These are phyloP conservation scores for Phymatocera aterrima DNA, from an alignment of 2,888 invertebrate genomes.

Conservation along the genomic window DNA sequence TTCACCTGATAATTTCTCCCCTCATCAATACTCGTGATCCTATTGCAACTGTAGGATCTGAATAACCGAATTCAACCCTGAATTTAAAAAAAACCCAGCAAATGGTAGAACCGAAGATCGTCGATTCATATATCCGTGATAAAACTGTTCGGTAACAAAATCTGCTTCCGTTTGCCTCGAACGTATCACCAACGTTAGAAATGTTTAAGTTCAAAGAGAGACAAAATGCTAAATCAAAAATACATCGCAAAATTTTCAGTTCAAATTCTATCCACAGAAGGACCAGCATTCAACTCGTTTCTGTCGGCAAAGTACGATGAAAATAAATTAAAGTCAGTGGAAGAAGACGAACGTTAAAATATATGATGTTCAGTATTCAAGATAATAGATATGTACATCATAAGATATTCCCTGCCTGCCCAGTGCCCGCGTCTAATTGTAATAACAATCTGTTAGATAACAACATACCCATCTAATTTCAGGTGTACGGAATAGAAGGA, in stretches of 20 bases:
- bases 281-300: not conserved
- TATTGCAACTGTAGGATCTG: not conserved
- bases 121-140: not conserved
- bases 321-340: not conserved
- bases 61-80: not conserved
- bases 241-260: not conserved
- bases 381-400: not conserved
- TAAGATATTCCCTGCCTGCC: no score
- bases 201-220: no score
- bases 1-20: no score
- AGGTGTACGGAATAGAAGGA: conserved; percentile 39
- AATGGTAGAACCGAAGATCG: not conserved
- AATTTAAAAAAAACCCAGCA: not conserved
- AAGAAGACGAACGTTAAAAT: not conserved
- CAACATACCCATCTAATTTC: not conserved
- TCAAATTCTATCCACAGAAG: no score
- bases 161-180: no score
- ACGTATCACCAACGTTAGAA: no score
- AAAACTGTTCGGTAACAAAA: not conserved
- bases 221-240: no score
- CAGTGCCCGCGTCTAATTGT: no score
- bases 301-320: not conserved
- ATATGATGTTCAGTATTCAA: not conserved
- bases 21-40: no score
- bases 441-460: not conserved